Conservation (phyloP, 1,140 invertebrate species). For the Drosophila pseudoobscura region DNA sequence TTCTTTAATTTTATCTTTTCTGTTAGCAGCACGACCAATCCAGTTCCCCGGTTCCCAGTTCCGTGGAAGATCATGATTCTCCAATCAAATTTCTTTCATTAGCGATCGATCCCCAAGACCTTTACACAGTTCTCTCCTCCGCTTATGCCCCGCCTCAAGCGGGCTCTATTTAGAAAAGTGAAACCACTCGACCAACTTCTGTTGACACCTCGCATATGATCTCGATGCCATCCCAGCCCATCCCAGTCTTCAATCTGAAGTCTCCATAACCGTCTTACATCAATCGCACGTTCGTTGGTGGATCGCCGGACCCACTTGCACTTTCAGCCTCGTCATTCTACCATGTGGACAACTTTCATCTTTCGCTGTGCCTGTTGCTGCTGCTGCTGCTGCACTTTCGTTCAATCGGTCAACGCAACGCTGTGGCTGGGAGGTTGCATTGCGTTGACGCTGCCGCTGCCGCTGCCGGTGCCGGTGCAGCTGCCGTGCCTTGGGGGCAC, state of each 20-base stretch:
- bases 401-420: constrained; percentile 70
- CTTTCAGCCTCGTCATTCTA: constrained; percentile 59
- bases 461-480: constrained; percentile 17
- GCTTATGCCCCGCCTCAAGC: not conserved
- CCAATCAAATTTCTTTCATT: no score
- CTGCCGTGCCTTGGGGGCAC: constrained; percentile 29
- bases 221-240: not conserved
- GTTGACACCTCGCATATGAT: constrained; percentile 23
- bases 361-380: constrained; percentile 51
- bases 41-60: no score
- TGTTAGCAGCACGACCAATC: no score
- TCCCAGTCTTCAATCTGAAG: not conserved
- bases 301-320: constrained; percentile 66
- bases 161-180: constrained; percentile 9
- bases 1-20: no score
- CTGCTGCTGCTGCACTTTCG: constrained; percentile 59
- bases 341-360: constrained; percentile 64
- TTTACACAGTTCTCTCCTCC: no score
- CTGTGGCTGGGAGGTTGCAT: constrained; percentile 15
- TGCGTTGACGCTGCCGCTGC: constrained; percentile 25
- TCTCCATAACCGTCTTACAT: constrained; percentile 64
- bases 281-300: constrained; percentile 29
- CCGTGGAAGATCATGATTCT: no score
- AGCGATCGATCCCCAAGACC: no score
- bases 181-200: constrained; percentile 22